These are phyloP conservation scores for Caretta caretta DNA, from an alignment of 2,113 vertebrate genomes.

Conservation along the genomic window DNA sequence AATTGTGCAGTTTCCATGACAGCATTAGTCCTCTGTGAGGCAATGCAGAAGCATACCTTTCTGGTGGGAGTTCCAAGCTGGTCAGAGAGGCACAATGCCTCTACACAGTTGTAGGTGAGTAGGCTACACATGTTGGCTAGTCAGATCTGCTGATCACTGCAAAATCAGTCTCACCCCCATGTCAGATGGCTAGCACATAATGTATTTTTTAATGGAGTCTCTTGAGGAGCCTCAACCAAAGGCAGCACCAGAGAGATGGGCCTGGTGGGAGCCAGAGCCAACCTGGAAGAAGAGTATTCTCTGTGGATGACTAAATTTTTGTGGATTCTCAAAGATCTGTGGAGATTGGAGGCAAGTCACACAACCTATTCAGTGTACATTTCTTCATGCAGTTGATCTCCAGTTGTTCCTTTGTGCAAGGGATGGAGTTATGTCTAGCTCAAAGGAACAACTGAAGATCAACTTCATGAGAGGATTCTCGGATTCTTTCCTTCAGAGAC, in stretches of 20 bases:
- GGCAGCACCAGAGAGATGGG: neutral
- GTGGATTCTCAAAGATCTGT: neutral
- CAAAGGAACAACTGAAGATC: neutral
- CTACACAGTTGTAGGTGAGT: neutral
- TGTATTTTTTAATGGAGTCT: neutral
- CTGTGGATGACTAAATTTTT: neutral
- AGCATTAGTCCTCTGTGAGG: neutral
- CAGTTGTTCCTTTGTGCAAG: neutral
- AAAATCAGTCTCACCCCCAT: neutral
- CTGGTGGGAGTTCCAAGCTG: neutral
- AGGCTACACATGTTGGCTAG: neutral
- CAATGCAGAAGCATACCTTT: neutral
- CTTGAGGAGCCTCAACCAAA: neutral
- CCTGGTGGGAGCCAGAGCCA: neutral
- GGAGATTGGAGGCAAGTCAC: neutral
- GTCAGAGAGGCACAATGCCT: neutral
- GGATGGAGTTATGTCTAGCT: neutral
- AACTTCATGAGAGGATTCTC: neutral
- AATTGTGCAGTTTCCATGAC: neutral
- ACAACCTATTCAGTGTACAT: fast-evolving
- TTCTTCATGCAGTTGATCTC: neutral
- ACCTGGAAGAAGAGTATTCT: neutral
- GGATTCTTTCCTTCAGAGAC: fast-evolving
- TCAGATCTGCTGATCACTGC: neutral
- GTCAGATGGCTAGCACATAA: neutral